These are phyloP conservation scores for Drosophila prostipennis DNA, from an alignment of 2,888 invertebrate species.

Conservation along the genomic window DNA sequence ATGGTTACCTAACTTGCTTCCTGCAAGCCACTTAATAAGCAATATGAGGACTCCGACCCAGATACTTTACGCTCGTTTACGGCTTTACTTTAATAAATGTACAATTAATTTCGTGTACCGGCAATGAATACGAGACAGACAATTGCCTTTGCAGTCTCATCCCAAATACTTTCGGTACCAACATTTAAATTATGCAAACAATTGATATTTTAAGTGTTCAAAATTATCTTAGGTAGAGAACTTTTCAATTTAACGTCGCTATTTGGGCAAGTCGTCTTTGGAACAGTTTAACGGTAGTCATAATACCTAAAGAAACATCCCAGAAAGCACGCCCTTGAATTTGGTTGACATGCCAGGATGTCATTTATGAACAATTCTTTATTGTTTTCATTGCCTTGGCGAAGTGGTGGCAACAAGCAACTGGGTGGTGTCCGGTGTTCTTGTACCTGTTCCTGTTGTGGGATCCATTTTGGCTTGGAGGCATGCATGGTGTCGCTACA, in stretches of 20 bases:
- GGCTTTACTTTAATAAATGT: constrained; percentile 66
- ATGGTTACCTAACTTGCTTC: constrained; percentile 48
- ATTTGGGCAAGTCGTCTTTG: no score
- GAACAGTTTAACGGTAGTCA: no score
- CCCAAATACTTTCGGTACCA: neutral
- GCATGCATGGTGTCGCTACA: constrained; percentile 23
- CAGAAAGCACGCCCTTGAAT: neutral
- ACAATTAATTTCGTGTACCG: constrained; percentile 60
- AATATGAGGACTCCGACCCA: constrained; percentile 51
- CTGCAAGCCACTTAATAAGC: constrained; percentile 76
- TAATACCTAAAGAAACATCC: no score
- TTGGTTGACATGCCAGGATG: constrained; percentile 11
- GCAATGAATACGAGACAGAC: constrained; percentile 23
- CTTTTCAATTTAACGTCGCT: no score
- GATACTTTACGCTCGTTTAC: constrained; percentile 25
- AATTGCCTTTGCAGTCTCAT: neutral
- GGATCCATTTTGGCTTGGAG: constrained; percentile 7
- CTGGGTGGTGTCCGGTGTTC: constrained; percentile 3
- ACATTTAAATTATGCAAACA: no score
- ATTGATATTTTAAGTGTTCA: no score
- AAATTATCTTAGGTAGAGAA: no score
- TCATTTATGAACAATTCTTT: constrained; percentile 60
- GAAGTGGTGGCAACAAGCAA: neutral
- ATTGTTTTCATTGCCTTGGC: constrained; percentile 32
- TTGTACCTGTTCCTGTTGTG: neutral